These are phyloP conservation scores for Planiliza haematocheilus DNA, from an alignment of 2,113 vertebrate species.

Conservation along the genomic window DNA sequence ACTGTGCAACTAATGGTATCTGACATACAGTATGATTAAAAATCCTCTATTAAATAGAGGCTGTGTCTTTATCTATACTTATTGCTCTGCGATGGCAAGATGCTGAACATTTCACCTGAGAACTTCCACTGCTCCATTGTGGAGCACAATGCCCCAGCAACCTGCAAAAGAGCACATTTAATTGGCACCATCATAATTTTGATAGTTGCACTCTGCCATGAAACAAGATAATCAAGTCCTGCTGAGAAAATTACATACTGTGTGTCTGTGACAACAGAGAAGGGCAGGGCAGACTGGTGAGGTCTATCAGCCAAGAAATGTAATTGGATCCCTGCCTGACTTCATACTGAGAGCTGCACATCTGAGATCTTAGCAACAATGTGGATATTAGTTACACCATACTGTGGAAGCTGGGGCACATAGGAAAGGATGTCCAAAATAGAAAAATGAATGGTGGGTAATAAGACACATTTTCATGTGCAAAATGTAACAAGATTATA, in stretches of 20 bases:
- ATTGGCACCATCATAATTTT: conserved; percentile 9
- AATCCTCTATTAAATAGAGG: too few relatives aligned
- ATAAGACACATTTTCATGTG: background rate
- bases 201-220: background rate
- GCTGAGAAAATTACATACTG: background rate
- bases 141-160: background rate
- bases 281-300: background rate
- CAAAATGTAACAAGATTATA: too few relatives aligned
- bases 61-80: too few relatives aligned
- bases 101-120: background rate
- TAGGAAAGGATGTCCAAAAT: background rate
- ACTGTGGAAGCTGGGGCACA: background rate
- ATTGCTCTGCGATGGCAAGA: background rate
- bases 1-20: too few relatives aligned
- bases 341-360: background rate
- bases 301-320: background rate
- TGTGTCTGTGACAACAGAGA: background rate
- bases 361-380: background rate
- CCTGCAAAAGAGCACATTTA: conserved; percentile 10
- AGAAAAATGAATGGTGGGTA: background rate
- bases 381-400: background rate
- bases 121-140: background rate
- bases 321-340: conserved; percentile 9
- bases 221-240: conserved; percentile 18
- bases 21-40: too few relatives aligned